phyloP scores from a whole-genome alignment of 64 coral and sea anemone species.

The Pachyseris speciosa region DNA sequence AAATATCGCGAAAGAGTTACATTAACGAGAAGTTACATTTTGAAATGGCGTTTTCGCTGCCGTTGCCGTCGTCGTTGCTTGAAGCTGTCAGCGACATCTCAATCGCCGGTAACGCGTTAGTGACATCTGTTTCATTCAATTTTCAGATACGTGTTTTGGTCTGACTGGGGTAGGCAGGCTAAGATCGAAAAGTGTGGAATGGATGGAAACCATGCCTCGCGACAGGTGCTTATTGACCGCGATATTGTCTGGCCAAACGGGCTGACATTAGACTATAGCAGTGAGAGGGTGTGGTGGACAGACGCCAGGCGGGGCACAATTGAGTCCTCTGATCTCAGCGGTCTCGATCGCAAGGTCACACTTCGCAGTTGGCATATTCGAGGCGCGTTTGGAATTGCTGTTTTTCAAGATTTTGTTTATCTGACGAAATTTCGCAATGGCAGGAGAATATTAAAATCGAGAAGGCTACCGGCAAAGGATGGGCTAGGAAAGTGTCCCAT shows the following conservation, averaged over 20 bases:
- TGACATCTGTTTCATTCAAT: no score
- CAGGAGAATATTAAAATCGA: background rate
- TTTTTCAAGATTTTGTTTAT: background rate
- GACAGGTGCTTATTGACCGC: constrained; percentile 52
- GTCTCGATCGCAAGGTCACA: background rate
- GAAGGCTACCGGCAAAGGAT: background rate
- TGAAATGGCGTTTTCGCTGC: no score
- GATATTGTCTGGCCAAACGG: constrained; percentile 82
- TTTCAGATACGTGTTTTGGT: no score
- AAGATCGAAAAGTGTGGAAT: constrained; percentile 79
- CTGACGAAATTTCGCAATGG: background rate
- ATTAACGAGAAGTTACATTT: no score
- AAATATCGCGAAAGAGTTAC: no score
- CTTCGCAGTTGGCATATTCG: background rate
- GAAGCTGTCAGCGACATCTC: no score
- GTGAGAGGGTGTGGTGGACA: constrained; percentile 72
- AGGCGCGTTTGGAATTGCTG: background rate
- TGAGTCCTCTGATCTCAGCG: constrained; percentile 57
- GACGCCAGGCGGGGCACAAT: constrained; percentile 71
- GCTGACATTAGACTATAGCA: constrained; percentile 68
- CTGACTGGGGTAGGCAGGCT: constrained; percentile 75
- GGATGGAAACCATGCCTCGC: constrained; percentile 36
- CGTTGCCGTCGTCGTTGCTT: no score
- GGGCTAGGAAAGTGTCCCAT: background rate
- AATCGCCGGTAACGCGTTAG: no score